These are phyloP conservation scores for Vombatus ursinus DNA, from an alignment of 2,113 vertebrate species.

Conservation along the genomic window DNA sequence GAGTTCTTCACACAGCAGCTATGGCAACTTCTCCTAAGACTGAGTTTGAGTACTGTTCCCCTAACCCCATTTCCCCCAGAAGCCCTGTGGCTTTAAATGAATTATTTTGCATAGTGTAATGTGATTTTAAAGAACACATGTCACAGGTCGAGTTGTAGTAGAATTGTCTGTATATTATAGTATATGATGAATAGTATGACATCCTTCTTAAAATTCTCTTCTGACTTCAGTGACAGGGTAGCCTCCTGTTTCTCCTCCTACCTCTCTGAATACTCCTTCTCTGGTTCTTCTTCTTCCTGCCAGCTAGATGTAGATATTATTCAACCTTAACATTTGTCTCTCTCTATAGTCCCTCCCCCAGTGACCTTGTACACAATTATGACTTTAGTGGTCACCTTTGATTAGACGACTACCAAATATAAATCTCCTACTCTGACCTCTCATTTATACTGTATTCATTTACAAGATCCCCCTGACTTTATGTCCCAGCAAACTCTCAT, in stretches of 20 bases:
- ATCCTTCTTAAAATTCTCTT: not conserved
- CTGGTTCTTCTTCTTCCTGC: not conserved
- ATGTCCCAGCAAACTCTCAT: not conserved
- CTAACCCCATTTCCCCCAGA: not conserved
- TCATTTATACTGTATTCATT: not conserved
- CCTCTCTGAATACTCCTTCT: not conserved
- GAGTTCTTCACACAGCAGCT: not conserved
- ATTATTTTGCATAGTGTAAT: not conserved
- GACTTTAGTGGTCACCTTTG: not conserved
- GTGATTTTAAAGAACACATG: not conserved
- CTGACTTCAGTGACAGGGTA: not conserved
- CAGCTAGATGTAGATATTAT: not conserved
- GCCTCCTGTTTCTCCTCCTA: not conserved
- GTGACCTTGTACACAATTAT: not conserved
- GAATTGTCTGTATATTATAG: not conserved
- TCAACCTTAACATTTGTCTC: not conserved
- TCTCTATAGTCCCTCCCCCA: not conserved
- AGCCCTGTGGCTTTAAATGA: not conserved
- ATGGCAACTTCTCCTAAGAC: not conserved
- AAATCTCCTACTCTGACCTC: not conserved
- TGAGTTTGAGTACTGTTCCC: not conserved
- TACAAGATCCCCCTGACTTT: not conserved
- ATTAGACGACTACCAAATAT: not conserved
- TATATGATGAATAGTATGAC: not conserved
- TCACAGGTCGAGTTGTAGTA: not conserved